Evolutionary conservation across 2,113 vertebrate species (phyloP), one percentile per base, ranked within the genome.

Genomic region (Burhinus bistriatus): DNA sequence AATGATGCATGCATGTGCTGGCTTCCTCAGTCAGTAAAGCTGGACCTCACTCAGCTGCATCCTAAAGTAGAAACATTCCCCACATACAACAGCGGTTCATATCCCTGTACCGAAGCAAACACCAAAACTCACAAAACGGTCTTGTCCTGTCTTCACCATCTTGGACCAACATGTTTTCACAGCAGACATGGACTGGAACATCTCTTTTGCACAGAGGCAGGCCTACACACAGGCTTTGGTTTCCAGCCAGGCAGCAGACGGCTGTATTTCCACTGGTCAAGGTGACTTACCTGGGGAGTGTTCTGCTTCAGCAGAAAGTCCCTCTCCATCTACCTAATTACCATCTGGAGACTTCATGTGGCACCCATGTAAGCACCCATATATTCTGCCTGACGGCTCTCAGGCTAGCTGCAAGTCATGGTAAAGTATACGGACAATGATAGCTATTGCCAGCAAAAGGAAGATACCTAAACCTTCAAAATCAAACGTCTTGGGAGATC

Each of bases 1-100:
- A 72, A 40, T 1, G 0, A 11, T 1, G 7, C 26, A 4, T 16
- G 26, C 25, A 8, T 3, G 9, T 44, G 45, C 40, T 54, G 83
- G 70, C 49, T 34, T 9, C 42, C 49, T 69, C 42, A 20, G 49
- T 34, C 77, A 38, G 27, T 12, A 36, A 42, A 55, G 55, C 27
- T 47, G 29, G 65, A 70, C 32, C 49, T 69, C 62, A 27, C 6
- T 20, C 62, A 42, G 30, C 5, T 61, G 52, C 26, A 65, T 15
- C 58, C 45, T 30, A 9, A 65, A 42, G 19, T 3, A 64, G 42
- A 32, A 66, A 44, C 38, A 18, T 34, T 25, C 38, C 20, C 59
- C 34, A 32, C 1, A 0, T 29, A 19, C 38, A 76, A 30, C 29
- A 64, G 15, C 1, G 1, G 30, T 54, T 52, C 44, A 40, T 40